A percentile compares a stretch with the other conserved stretches of the same genome.
phyloP scores from a whole-genome alignment of 2,888 invertebrate genomes.

The Leptopilina drosophilae region DNA sequence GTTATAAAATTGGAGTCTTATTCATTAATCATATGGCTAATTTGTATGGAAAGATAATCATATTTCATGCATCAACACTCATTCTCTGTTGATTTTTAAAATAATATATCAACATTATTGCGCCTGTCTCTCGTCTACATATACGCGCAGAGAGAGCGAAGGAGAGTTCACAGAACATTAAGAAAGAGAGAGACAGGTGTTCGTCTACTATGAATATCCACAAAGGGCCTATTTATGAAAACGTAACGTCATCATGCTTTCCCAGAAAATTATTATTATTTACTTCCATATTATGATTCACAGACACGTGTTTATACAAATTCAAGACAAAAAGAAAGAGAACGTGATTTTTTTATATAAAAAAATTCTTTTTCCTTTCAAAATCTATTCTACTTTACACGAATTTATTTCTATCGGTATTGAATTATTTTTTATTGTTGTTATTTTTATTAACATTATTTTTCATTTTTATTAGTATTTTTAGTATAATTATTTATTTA shows the following conservation, averaged over 20 bases:
- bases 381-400: too few species aligned
- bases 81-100: neutral
- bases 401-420: too few species aligned
- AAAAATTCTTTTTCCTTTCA: too few species aligned
- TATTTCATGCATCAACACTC: neutral
- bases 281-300: neutral
- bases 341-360: neutral
- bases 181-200: constrained; percentile 5
- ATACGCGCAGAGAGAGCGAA: neutral
- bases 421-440: too few species aligned
- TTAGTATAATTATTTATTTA: too few species aligned
- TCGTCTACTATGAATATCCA: constrained; percentile 9
- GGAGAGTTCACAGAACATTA: constrained; percentile 2
- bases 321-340: neutral
- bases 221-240: constrained; percentile 20
- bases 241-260: neutral
- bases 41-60: neutral
- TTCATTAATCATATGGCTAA: neutral
- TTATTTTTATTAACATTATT: too few species aligned
- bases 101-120: neutral
- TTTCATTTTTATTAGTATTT: too few species aligned
- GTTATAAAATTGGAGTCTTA: neutral
- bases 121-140: neutral
- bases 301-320: neutral
- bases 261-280: constrained; percentile 10